These are phyloP conservation scores for Anarrhichthys ocellatus DNA, from an alignment of 2,113 vertebrate species.

Conservation along the genomic window DNA sequence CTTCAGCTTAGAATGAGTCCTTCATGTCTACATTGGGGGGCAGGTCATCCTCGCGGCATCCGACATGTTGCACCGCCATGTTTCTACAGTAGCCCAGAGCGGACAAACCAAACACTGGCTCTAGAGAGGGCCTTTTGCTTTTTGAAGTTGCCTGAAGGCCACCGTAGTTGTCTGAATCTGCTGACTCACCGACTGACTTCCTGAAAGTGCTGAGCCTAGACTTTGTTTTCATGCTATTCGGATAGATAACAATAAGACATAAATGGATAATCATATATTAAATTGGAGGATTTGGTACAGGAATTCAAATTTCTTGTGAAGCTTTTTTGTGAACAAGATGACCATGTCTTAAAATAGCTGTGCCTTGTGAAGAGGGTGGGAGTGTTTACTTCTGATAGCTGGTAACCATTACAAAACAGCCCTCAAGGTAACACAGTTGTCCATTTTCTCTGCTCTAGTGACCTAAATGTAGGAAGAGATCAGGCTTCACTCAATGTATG, in stretches of 20 bases:
- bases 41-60: too few species aligned
- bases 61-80: too few species aligned
- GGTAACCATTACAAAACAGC: slow-evolving; percentile 59
- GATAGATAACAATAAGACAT: background rate
- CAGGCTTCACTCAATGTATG: slow-evolving; percentile 55
- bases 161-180: background rate
- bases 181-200: background rate
- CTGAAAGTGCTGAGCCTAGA: background rate
- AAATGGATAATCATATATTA: background rate
- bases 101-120: too few species aligned
- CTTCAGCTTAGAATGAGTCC: background rate
- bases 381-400: slow-evolving; percentile 60
- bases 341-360: background rate
- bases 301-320: background rate
- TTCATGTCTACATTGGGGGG: too few species aligned
- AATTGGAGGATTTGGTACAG: background rate
- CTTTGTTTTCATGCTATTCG: background rate
- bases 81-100: too few species aligned
- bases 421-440: slow-evolving; percentile 62
- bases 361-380: slow-evolving; percentile 10
- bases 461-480: slow-evolving; percentile 59
- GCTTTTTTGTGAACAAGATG: background rate
- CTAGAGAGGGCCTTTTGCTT: too few species aligned
- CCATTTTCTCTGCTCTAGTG: slow-evolving; percentile 63
- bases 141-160: too few species aligned